Evolutionary conservation across 2,888 invertebrate species (phyloP).

Genomic region (Dendrolimus houi): DNA sequence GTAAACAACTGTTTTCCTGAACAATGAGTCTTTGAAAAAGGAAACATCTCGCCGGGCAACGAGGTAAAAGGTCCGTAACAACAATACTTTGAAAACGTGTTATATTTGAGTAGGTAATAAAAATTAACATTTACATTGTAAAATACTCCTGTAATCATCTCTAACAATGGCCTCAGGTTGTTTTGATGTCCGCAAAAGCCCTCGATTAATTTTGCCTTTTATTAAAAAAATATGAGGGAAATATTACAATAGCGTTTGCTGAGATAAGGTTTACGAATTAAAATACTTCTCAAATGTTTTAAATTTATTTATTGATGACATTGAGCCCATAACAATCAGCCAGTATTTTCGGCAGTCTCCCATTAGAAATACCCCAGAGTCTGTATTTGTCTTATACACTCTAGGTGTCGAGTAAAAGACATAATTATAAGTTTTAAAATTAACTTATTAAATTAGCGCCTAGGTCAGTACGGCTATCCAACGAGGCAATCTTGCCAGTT

Average conservation of each 20-base stretch:
- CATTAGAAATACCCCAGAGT: no score
- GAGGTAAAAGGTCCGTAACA: slow-evolving; percentile 2
- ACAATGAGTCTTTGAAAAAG: slow-evolving; percentile 12
- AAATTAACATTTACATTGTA: slow-evolving; percentile 67
- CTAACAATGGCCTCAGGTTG: slow-evolving; percentile 62
- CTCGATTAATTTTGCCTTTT: slow-evolving; percentile 66
- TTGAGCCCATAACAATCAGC: no score
- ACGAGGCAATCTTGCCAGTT: no score
- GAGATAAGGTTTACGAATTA: slow-evolving; percentile 10
- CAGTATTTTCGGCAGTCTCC: no score
- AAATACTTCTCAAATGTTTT: slow-evolving; percentile 15
- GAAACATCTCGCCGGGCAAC: slow-evolving; percentile 5
- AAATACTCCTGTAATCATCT: slow-evolving; percentile 63
- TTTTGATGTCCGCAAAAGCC: slow-evolving; percentile 64
- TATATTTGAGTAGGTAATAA: slow-evolving; percentile 51
- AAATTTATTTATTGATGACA: slow-evolving; percentile 19
- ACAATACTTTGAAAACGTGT: slow-evolving; percentile 27
- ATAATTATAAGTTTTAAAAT: no score
- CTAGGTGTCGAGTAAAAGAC: no score
- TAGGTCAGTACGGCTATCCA: no score
- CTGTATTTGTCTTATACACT: no score
- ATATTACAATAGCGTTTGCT: slow-evolving; percentile 19
- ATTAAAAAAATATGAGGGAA: slow-evolving; percentile 49
- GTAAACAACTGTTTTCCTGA: slow-evolving; percentile 8
- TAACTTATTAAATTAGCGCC: no score